Evolutionary conservation across 1,140 invertebrate species (phyloP), one percentile per base, ranked within the genome.

Genomic region (Sesamia nonagrioides): DNA sequence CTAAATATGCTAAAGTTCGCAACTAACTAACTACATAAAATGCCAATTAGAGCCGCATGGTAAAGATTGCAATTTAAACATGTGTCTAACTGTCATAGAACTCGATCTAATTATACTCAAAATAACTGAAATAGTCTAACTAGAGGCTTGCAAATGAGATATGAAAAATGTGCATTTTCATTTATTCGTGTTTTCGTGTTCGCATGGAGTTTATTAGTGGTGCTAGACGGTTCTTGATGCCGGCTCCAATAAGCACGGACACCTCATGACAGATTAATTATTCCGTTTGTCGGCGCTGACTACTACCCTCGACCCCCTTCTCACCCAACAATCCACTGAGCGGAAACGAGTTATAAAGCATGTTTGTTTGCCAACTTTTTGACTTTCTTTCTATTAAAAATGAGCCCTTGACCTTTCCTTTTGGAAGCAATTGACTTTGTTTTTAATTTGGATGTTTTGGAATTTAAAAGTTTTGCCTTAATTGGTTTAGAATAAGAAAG

Each of bases 261-360:
- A 79, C 69, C 76, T 79, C 84, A 80, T 85, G 84, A 87, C 79
- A 84, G 83, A 83, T 84, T 88, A 88, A 88, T 88, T 84, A 87
- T 84, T 86, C 84, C 76, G 66, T 84, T 83, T 83, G 83, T 84
- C 42, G 37, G 56, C 40, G 2, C 72, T 48, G 69, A 45, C 71
- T 42, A 71, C 33, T 33, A 42, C 45, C 7, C 27, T 1, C 72
- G 1, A 15, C 37, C 56, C 50, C 35, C 66, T 48, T n/a, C 8
- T 27, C 66, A 27, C 66, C 11, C 21, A 48, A 18, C 21, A 13
- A n/a, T 48, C 35, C 4, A 15, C 45, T 33, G 5, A 69, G 42
- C 66, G 66, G 45, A 69, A 69, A 48, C 66, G 17, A 48, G 42
- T 69, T 69, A n/a, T 66, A 11, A 45, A 69, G 21, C 60, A n/a